These are phyloP conservation scores for Dryas iulia DNA, from an alignment of 1,140 invertebrate genomes.

Conservation along the genomic window DNA sequence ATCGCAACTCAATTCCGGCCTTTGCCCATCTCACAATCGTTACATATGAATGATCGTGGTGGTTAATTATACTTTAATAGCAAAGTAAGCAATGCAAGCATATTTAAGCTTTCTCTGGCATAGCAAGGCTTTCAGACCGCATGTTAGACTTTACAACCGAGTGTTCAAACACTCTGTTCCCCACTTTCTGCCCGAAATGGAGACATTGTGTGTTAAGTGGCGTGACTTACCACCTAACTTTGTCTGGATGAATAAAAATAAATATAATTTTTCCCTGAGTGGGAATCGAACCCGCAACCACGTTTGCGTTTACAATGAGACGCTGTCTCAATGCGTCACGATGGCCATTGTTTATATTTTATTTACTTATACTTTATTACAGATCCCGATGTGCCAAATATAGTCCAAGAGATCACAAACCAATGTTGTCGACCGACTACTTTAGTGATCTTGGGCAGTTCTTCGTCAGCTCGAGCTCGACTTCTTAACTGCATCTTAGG, in stretches of 20 bases:
- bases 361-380: slow-evolving; percentile 47
- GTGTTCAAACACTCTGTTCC: not conserved
- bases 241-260: not conserved
- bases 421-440: slow-evolving; percentile 72
- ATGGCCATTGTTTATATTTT: no score
- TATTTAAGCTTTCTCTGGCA: no score
- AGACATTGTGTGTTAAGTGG: not conserved
- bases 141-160: no score
- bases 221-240: not conserved
- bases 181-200: not conserved
- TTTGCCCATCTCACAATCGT: no score
- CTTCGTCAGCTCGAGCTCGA: slow-evolving; percentile 84
- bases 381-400: slow-evolving; percentile 75
- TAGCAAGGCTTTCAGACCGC: no score
- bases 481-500: slow-evolving; percentile 88
- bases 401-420: slow-evolving; percentile 78
- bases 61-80: no score
- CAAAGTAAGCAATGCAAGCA: no score
- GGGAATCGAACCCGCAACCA: not conserved
- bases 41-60: no score
- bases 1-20: no score
- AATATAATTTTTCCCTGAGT: not conserved
- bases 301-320: no score
- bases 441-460: slow-evolving; percentile 87
- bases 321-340: no score